Evolutionary conservation across 2,888 invertebrate genomes (phyloP).

Genomic region (Gnatocerus cornutus): DNA sequence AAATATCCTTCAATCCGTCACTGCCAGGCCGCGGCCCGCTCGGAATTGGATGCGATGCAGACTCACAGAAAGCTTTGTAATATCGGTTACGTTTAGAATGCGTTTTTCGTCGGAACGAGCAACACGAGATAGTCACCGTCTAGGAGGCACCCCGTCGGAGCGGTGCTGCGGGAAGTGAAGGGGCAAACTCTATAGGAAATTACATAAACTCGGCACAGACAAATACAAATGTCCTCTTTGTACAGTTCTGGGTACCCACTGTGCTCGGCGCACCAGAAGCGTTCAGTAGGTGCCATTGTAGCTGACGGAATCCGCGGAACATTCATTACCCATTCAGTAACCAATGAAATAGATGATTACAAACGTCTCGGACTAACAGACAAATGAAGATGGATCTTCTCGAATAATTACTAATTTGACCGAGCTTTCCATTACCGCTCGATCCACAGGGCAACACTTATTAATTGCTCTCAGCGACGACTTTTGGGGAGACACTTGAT

Average conservation of each 20-base stretch:
- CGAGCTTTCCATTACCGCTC: slow-evolving; percentile 68
- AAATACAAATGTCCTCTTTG: slow-evolving; percentile 73
- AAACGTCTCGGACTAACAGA: slow-evolving; percentile 70
- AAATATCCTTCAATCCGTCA: slow-evolving; percentile 81
- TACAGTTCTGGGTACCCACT: slow-evolving; percentile 70
- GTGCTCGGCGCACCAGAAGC: slow-evolving; percentile 68
- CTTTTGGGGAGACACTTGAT: slow-evolving; percentile 4
- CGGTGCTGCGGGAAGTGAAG: slow-evolving; percentile 63
- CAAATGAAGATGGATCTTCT: slow-evolving; percentile 71
- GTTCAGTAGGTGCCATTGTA: slow-evolving; percentile 69
- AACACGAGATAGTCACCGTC: slow-evolving; percentile 62
- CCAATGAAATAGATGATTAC: slow-evolving; percentile 73
- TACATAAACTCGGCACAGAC: slow-evolving; percentile 73
- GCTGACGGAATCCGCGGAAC: slow-evolving; percentile 70
- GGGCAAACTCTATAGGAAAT: slow-evolving; percentile 73
- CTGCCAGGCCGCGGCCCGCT: slow-evolving; percentile 75
- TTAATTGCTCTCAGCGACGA: slow-evolving; percentile 24
- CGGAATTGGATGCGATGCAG: slow-evolving; percentile 73
- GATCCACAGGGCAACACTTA: slow-evolving; percentile 58
- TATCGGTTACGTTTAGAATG: slow-evolving; percentile 69
- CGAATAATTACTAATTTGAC: slow-evolving; percentile 72
- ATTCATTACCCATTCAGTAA: slow-evolving; percentile 72
- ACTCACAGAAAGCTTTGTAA: slow-evolving; percentile 72
- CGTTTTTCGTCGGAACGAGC: slow-evolving; percentile 47
- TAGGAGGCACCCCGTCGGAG: slow-evolving; percentile 67